These are phyloP conservation scores for Artibeus jamaicensis DNA, from an alignment of 2,797 vertebrate species.

Conservation along the genomic window DNA sequence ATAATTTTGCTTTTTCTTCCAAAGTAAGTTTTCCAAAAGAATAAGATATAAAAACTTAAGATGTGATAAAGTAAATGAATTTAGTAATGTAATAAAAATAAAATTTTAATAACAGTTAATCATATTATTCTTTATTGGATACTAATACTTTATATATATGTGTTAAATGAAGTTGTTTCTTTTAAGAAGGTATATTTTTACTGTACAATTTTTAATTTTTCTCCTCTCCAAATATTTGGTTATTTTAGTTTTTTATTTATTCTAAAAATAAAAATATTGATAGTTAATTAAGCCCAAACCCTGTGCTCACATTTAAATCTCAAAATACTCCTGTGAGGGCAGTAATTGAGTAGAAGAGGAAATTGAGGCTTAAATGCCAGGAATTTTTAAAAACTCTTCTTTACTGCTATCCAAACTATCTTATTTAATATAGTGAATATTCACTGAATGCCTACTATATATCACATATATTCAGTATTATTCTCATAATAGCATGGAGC, in stretches of 20 bases:
- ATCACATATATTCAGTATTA: background rate
- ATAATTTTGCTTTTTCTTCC: background rate
- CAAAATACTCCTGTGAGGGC: background rate
- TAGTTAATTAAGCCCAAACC: background rate
- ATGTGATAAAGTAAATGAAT: background rate
- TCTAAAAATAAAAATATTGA: conserved; percentile 24
- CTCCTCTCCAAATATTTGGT: background rate
- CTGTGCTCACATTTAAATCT: background rate
- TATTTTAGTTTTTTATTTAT: background rate
- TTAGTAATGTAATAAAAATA: background rate
- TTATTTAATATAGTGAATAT: background rate
- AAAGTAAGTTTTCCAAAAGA: background rate
- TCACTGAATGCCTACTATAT: background rate
- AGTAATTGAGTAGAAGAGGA: conserved; percentile 21
- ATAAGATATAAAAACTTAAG: conserved; percentile 2
- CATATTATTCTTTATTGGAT: conserved; percentile 14
- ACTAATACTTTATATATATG: background rate
- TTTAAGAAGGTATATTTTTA: background rate
- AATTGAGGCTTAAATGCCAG: background rate
- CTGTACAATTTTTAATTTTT: background rate
- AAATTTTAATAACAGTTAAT: background rate
- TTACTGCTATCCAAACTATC: background rate
- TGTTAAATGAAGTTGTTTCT: background rate
- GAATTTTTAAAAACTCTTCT: background rate
- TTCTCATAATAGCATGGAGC: background rate